Conservation (phyloP, 1,140 invertebrate species). For the Hyphantria cunea region DNA sequence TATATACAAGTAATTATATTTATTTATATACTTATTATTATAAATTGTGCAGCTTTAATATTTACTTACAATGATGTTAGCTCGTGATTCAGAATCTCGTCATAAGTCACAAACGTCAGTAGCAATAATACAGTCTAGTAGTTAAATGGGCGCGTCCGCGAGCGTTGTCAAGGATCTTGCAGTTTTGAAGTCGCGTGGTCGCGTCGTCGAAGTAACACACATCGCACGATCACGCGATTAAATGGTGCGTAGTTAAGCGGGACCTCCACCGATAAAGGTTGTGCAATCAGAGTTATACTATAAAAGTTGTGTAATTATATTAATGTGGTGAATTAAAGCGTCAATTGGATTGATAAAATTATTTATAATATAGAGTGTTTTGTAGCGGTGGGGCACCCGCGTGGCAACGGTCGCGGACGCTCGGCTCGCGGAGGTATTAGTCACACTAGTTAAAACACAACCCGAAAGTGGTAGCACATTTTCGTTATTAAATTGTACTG, state of each 20-base stretch:
- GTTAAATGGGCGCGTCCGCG: slow-evolving; percentile 49
- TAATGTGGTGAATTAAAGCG: slow-evolving; percentile 10
- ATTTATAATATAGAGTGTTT: slow-evolving; percentile 21
- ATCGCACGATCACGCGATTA: too few species aligned
- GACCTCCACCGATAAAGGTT: slow-evolving; percentile 35
- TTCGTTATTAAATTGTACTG: slow-evolving; percentile 74
- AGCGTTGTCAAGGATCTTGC: slow-evolving; percentile 35
- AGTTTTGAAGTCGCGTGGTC: neutral
- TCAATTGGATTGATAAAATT: slow-evolving; percentile 22
- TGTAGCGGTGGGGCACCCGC: slow-evolving; percentile 22
- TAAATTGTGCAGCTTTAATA: slow-evolving; percentile 80
- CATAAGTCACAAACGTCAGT: slow-evolving; percentile 81
- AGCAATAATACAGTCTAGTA: slow-evolving; percentile 74
- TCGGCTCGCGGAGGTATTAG: slow-evolving; percentile 50
- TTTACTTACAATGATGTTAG: slow-evolving; percentile 80
- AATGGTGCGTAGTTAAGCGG: slow-evolving; percentile 21
- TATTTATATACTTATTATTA: slow-evolving; percentile 78
- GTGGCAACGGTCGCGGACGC: slow-evolving; percentile 34
- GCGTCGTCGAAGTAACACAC: too few species aligned
- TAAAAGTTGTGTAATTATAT: slow-evolving; percentile 39
- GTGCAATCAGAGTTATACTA: slow-evolving; percentile 58
- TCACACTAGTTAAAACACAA: slow-evolving; percentile 77
- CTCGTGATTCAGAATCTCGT: slow-evolving; percentile 81
- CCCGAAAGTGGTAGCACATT: slow-evolving; percentile 76
- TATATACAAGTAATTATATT: slow-evolving; percentile 73